Percentiles rank a stretch among this genome's conserved stretches.
Evolutionary conservation across 2,797 vertebrate genomes (phyloP).

Genomic region (Salmo trutta): DNA sequence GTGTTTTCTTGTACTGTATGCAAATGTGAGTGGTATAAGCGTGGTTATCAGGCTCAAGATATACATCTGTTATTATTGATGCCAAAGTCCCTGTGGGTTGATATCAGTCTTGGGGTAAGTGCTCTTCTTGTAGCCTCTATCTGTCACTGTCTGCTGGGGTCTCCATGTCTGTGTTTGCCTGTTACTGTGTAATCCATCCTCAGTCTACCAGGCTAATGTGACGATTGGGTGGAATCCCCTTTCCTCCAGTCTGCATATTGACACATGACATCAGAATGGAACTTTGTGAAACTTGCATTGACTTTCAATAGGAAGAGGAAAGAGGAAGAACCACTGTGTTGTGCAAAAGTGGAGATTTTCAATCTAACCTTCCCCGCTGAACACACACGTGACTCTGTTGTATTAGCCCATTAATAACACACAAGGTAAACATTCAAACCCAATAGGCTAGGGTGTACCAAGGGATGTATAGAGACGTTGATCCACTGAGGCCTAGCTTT

Average conservation of each 20-base stretch:
- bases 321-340: not conserved
- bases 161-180: not conserved
- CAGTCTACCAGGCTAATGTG: not conserved
- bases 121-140: not conserved
- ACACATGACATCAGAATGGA: not conserved
- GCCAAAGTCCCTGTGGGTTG: not conserved
- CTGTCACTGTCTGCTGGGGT: not conserved
- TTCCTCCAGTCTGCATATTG: not conserved
- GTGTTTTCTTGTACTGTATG: not conserved
- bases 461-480: conserved; percentile 37
- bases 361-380: conserved; percentile 12
- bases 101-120: not conserved
- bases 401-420: conserved; percentile 48
- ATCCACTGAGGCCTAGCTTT: conserved; percentile 35
- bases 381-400: conserved; percentile 21
- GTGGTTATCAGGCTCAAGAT: not conserved
- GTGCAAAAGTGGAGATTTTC: not conserved
- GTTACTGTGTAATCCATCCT: not conserved
- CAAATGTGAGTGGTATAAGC: not conserved
- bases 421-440: conserved; percentile 37
- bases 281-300: not conserved
- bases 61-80: not conserved
- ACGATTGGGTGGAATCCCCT: not conserved
- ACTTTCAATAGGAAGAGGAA: not conserved
- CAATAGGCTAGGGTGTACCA: conserved; percentile 18